These are phyloP conservation scores for Platysteira castanea DNA, from an alignment of 2,113 vertebrate species.

Conservation along the genomic window DNA sequence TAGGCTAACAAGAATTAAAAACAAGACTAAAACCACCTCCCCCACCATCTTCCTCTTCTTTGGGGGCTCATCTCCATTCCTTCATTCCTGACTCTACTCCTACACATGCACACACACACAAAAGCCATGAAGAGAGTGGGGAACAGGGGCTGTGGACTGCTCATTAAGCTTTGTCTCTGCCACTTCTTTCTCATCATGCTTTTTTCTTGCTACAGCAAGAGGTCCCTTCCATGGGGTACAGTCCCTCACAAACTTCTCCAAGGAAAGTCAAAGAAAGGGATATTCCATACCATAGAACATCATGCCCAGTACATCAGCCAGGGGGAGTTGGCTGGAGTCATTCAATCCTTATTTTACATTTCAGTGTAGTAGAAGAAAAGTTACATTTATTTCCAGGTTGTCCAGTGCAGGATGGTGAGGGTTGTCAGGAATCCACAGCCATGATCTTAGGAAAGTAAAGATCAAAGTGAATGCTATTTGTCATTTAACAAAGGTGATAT, in stretches of 20 bases:
- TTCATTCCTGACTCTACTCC: background rate
- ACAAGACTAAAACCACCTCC: background rate
- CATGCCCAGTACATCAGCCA: background rate
- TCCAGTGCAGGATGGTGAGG: constrained; percentile 40
- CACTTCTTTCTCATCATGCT: background rate
- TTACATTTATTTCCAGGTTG: constrained; percentile 71
- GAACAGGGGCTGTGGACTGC: background rate
- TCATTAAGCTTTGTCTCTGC: fast-evolving
- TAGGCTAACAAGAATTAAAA: background rate
- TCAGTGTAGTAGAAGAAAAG: constrained; percentile 64
- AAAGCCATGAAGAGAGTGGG: background rate
- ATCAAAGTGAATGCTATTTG: background rate
- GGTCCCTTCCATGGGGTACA: background rate
- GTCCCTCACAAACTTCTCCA: background rate
- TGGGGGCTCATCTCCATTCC: background rate
- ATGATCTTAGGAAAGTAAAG: constrained; percentile 67
- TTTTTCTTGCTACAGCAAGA: background rate
- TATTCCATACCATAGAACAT: background rate
- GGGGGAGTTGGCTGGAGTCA: background rate
- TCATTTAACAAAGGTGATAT: background rate
- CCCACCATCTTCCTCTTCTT: fast-evolving
- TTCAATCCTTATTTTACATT: background rate
- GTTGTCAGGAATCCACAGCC: constrained; percentile 70
- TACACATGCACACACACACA: fast-evolving
- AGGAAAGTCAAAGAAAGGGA: background rate